Conservation (phyloP, 1,140 invertebrate genomes). For the Lordiphosa clarofinis region DNA sequence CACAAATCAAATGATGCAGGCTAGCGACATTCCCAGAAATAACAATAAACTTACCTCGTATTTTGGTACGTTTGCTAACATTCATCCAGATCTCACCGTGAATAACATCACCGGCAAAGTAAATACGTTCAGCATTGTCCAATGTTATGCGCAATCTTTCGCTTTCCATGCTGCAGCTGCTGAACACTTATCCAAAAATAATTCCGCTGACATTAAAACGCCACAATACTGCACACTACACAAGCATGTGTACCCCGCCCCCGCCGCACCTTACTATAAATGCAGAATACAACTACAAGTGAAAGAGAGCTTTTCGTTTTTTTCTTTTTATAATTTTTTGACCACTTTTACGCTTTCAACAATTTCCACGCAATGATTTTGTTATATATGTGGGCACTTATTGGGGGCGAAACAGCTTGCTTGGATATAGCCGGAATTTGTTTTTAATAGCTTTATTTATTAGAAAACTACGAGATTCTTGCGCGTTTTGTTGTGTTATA, state of each 20-base stretch:
- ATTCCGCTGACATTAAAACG: constrained; percentile 50
- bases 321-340: background rate
- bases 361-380: constrained; percentile 2
- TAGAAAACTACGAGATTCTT: constrained; percentile 18
- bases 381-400: constrained; percentile 1
- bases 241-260: background rate
- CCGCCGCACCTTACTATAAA: constrained; percentile 15
- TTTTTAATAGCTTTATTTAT: constrained; percentile 38
- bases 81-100: constrained; percentile 73
- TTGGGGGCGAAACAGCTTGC: constrained; percentile 22
- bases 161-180: constrained; percentile 67
- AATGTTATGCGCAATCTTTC: constrained; percentile 72
- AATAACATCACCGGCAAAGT: constrained; percentile 71
- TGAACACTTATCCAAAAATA: constrained; percentile 72
- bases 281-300: constrained; percentile 17
- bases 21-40: too few relatives aligned
- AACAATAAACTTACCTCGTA: constrained; percentile 63
- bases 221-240: constrained; percentile 34
- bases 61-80: constrained; percentile 71
- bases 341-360: background rate
- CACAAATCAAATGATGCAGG: constrained; percentile 39
- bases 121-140: constrained; percentile 67
- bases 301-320: constrained; percentile 16
- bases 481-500: constrained; percentile 36
- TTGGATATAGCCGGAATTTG: constrained; percentile 2